Conservation (phyloP, 2,113 vertebrate genomes). For the Cyanoramphus novaezelandiae region DNA sequence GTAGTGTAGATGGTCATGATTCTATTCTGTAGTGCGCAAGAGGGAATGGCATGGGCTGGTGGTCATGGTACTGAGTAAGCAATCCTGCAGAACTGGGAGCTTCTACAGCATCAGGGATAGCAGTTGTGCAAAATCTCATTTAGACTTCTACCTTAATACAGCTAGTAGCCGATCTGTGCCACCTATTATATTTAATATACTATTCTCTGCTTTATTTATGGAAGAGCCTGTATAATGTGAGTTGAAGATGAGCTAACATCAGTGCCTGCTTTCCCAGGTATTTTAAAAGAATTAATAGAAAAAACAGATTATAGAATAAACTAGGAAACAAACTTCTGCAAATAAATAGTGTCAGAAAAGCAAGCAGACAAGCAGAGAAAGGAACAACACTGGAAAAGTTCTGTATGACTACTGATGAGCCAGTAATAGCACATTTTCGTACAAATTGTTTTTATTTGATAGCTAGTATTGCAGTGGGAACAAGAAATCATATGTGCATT, state of each 20-base stretch:
- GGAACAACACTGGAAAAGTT: background rate
- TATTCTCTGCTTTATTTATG: background rate
- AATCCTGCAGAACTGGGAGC: background rate
- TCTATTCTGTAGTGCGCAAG: background rate
- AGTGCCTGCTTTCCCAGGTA: background rate
- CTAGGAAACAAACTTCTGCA: background rate
- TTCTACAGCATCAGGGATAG: background rate
- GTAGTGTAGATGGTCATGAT: background rate
- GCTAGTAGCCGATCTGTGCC: background rate
- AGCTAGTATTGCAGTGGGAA: background rate
- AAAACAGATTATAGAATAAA: background rate
- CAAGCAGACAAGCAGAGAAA: background rate
- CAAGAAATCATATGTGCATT: background rate
- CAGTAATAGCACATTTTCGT: background rate
- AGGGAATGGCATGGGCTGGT: background rate
- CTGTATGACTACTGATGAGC: background rate
- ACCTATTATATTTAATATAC: background rate
- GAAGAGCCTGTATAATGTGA: background rate
- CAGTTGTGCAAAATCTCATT: background rate
- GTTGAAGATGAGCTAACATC: background rate
- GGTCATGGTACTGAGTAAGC: background rate
- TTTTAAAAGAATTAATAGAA: background rate
- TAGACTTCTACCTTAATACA: background rate
- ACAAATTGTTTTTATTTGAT: rapidly evolving
- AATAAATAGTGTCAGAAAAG: background rate